These are phyloP conservation scores for Phthorimaea operculella DNA, from an alignment of 1,140 invertebrate species.

Conservation along the genomic window DNA sequence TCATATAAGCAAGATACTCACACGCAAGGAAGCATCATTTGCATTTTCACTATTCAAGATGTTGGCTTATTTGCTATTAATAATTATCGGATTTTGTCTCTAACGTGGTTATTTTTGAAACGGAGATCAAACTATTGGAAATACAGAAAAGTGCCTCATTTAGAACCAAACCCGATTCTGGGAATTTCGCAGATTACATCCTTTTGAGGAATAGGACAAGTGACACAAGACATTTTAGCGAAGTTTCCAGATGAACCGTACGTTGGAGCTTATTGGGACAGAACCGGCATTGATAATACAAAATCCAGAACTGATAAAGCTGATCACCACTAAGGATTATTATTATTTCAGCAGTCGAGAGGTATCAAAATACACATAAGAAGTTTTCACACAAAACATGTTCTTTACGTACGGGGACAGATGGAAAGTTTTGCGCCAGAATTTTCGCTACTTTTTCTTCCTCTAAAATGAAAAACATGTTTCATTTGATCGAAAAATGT, in stretches of 20 bases:
- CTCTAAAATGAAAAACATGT: conserved; percentile 71
- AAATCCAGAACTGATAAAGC: conserved; percentile 62
- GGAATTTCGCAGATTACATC: conserved; percentile 50
- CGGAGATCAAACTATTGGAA: conserved; percentile 47
- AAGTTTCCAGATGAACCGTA: conserved; percentile 40
- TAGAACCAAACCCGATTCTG: conserved; percentile 43
- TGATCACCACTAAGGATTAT: conserved; percentile 64
- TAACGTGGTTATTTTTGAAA: neutral
- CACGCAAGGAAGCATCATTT: too few species aligned
- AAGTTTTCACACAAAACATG: conserved; percentile 33
- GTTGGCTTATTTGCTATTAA: too few species aligned
- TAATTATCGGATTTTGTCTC: too few species aligned
- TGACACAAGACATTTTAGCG: conserved; percentile 24
- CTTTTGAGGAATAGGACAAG: conserved; percentile 21
- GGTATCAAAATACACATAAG: conserved; percentile 57
- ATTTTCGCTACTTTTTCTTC: conserved; percentile 71
- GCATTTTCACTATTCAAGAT: too few species aligned
- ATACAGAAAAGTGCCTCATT: conserved; percentile 34
- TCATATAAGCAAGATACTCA: too few species aligned
- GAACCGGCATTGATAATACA: conserved; percentile 54
- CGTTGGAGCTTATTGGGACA: conserved; percentile 49
- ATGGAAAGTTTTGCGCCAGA: conserved; percentile 70
- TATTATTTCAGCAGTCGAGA: conserved; percentile 64
- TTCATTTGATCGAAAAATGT: conserved; percentile 56
- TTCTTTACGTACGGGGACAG: conserved; percentile 49